A percentile compares a stretch with the other conserved stretches of the same genome.
These are phyloP conservation scores for Amazona guildingii DNA, from an alignment of 2,113 vertebrate genomes.

Conservation along the genomic window DNA sequence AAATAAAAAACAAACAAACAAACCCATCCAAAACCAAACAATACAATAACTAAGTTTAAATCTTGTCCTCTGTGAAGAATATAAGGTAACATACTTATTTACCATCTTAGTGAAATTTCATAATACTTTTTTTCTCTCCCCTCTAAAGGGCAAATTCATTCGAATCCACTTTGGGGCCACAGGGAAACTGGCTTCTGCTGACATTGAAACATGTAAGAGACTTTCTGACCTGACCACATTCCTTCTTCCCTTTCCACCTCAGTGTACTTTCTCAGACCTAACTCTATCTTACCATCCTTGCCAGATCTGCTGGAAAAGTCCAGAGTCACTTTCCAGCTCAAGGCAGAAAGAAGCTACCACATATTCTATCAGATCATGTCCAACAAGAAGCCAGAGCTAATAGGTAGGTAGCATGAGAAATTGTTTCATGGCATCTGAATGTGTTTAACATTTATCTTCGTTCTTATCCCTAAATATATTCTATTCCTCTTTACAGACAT, in stretches of 20 bases:
- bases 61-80: background rate
- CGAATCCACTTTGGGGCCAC: slow-evolving; percentile 32
- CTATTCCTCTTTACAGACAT: background rate
- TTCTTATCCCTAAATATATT: background rate
- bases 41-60: background rate
- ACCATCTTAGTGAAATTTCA: background rate
- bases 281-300: background rate
- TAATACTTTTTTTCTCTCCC: background rate
- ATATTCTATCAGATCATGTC: slow-evolving; percentile 4
- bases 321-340: slow-evolving; percentile 42
- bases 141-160: slow-evolving; percentile 39
- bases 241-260: background rate
- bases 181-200: slow-evolving; percentile 51
- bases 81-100: background rate
- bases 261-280: background rate
- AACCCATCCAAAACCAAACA: background rate
- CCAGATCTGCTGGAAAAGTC: slow-evolving; percentile 32
- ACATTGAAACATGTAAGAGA: slow-evolving; percentile 48
- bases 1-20: background rate
- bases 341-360: slow-evolving; percentile 15
- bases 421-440: background rate
- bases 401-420: background rate
- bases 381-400: background rate
- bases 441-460: background rate
- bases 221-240: background rate